Evolutionary conservation across 1,140 invertebrate genomes (phyloP).

Genomic region (Teleopsis dalmanni): DNA sequence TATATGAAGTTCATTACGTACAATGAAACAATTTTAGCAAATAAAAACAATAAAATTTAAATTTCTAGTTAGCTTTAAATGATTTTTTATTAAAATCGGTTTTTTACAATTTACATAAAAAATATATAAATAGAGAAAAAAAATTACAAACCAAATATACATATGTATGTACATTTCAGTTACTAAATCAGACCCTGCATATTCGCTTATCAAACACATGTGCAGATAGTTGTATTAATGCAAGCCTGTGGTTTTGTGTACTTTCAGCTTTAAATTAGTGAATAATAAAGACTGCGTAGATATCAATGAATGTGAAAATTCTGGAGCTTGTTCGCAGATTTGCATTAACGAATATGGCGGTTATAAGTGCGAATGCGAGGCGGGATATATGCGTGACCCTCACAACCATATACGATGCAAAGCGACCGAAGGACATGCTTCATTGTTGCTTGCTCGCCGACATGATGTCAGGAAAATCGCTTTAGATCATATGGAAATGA

Average conservation of each 20-base stretch:
- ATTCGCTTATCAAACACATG: not conserved
- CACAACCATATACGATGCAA: slow-evolving; percentile 76
- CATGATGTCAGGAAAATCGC: slow-evolving; percentile 86
- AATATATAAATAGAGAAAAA: too few species aligned
- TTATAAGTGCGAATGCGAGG: slow-evolving; percentile 86
- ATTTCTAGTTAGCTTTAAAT: too few species aligned
- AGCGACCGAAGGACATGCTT: slow-evolving; percentile 78
- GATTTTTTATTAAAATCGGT: too few species aligned
- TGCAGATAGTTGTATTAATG: not conserved
- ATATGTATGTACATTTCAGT: not conserved
- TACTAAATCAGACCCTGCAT: not conserved
- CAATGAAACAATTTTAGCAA: too few species aligned
- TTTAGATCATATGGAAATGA: slow-evolving; percentile 83
- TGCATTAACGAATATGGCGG: slow-evolving; percentile 86
- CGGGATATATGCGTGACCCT: slow-evolving; percentile 80
- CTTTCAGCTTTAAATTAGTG: slow-evolving; percentile 53
- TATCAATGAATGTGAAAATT: slow-evolving; percentile 83
- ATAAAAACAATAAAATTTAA: too few species aligned
- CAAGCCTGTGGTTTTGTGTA: not conserved
- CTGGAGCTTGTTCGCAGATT: slow-evolving; percentile 84
- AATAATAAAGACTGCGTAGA: slow-evolving; percentile 78
- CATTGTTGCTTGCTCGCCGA: slow-evolving; percentile 72
- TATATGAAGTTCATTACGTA: too few species aligned
- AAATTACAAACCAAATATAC: too few species aligned
- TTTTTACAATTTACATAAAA: too few species aligned